Evolutionary conservation across 2,797 vertebrate genomes (phyloP), one percentile per base, ranked within the genome.

Genomic region (Sphenopsis melanotis): DNA sequence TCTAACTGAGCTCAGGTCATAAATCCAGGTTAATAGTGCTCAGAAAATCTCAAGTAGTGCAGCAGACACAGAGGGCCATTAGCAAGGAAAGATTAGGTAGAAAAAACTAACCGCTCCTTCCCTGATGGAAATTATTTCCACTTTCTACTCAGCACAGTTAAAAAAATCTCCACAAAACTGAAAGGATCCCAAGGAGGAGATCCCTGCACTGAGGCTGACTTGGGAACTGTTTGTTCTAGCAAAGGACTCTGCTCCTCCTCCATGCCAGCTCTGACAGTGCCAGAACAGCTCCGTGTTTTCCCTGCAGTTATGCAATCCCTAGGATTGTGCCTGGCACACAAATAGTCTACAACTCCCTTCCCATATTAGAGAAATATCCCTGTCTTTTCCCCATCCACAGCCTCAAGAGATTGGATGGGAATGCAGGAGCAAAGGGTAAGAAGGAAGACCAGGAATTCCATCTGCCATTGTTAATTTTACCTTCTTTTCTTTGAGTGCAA

Each of bases 151-250:
- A 80, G 59, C 46, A 37, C 44, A 4, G 21, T 18, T 34, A 37
- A 65, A 77, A 72, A 77, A 76, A 84, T 26, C 63, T 65, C 46
- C 46, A 49, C 56, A 59, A 80, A 89, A 80, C 15, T 11, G 68
- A 36, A 89, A 77, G 63, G 52, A 65, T 83, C 34, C 74, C 49
- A 42, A 42, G 37, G 57, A 83, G 19, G 47, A 59, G 18, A 59
- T 72, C 70, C 63, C 72, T 80, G 55, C 86, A 53, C 26, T 32
- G 15, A 68, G 42, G 87, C 78, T 83, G 77, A 47, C 17, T 16
- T 66, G 57, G 72, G 95, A 91, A 94, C 59, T 84, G 84, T 94
- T 93, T 95, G 87, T 95, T 84, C 86, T 19, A 81, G 78, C 74
- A n/a, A 46, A 87, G 59, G 70, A n/a, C 2, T 1, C 83, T 39